phyloP scores from a whole-genome alignment of 2,113 vertebrate genomes.

The Tricholaema leucomelas region DNA sequence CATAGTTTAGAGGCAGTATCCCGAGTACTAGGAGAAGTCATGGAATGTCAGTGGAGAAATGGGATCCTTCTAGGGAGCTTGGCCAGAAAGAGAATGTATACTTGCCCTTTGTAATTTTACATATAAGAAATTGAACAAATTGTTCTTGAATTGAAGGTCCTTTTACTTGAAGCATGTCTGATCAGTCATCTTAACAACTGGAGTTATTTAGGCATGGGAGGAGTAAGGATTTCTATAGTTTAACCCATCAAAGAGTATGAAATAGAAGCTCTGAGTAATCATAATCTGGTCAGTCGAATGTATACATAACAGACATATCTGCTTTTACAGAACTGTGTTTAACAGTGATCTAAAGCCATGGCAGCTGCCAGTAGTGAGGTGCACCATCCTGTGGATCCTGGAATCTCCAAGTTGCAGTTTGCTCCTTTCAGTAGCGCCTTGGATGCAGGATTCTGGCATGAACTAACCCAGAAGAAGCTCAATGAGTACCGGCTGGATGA shows the following conservation, averaged over 20 bases:
- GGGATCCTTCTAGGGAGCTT: neutral
- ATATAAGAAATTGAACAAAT: neutral
- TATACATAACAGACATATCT: neutral
- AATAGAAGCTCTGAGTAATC: neutral
- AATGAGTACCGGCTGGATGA: constrained; percentile 93
- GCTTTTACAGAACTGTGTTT: neutral
- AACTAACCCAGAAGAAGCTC: constrained; percentile 94
- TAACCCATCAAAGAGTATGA: neutral
- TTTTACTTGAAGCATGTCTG: neutral
- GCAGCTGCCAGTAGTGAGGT: constrained; percentile 53
- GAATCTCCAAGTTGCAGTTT: constrained; percentile 85
- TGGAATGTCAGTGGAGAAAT: neutral
- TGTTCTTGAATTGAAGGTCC: neutral
- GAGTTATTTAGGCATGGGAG: neutral
- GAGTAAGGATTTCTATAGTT: neutral
- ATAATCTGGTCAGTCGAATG: no score
- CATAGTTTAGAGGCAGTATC: neutral
- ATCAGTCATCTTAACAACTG: neutral
- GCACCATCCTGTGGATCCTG: neutral
- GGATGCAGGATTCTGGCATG: constrained; percentile 97
- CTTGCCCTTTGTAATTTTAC: neutral
- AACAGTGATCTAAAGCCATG: constrained; percentile 57
- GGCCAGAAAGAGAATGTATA: neutral
- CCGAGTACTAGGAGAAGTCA: neutral
- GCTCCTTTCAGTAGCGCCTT: constrained; percentile 93